Evolutionary conservation across 2,113 vertebrate species (phyloP).

Genomic region (Echinops telfairi): DNA sequence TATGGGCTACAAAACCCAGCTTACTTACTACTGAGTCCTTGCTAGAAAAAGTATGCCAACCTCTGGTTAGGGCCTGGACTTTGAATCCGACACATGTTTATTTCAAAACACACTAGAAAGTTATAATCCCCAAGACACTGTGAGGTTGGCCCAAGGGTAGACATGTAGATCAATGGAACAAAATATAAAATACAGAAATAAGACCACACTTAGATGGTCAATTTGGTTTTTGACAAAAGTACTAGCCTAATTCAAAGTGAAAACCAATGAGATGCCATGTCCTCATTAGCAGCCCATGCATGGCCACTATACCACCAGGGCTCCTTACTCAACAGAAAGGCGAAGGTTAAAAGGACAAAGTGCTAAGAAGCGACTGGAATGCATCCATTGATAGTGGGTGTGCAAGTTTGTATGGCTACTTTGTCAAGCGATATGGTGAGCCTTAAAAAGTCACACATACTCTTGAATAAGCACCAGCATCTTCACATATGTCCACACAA

Average conservation of each 20-base stretch:
- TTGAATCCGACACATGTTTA: neutral
- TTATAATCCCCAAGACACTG: neutral
- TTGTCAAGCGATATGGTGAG: neutral
- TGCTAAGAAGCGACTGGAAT: neutral
- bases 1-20: neutral
- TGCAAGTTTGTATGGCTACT: neutral
- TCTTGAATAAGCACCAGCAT: neutral
- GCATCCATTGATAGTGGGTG: neutral
- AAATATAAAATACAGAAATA: neutral
- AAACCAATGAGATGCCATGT: neutral
- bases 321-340: neutral
- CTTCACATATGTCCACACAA: neutral
- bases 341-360: neutral
- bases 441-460: neutral
- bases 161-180: neutral
- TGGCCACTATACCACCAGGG: neutral
- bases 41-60: neutral
- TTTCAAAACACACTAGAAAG: neutral
- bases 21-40: neutral
- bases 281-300: no score
- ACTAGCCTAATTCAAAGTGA: neutral
- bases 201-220: neutral
- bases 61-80: neutral
- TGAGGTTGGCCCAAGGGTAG: neutral
- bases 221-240: neutral